These are phyloP conservation scores for Zootermopsis nevadensis DNA, from an alignment of 2,888 invertebrate genomes.

Conservation along the genomic window DNA sequence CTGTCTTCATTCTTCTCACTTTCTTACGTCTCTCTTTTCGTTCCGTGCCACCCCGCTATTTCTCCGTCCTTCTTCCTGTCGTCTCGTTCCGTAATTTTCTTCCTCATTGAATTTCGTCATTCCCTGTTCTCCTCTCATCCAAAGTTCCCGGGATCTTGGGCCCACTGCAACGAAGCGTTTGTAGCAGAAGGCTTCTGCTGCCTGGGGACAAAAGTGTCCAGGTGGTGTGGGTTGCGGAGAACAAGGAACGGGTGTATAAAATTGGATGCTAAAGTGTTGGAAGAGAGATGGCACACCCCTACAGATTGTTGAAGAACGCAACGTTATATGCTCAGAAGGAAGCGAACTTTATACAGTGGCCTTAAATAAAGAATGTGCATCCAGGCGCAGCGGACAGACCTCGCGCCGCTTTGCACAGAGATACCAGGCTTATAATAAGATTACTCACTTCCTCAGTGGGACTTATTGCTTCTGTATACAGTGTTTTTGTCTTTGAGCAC, in stretches of 20 bases:
- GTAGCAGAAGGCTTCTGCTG: not conserved
- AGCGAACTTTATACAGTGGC: not conserved
- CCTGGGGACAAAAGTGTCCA: not conserved
- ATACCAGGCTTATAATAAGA: not conserved
- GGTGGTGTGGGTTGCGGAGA: not conserved
- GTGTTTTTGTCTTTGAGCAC: not conserved
- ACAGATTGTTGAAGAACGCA: not conserved
- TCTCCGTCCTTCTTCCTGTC: not conserved
- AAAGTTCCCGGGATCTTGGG: not conserved
- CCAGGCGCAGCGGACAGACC: not conserved
- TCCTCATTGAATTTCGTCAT: constrained; percentile 17
- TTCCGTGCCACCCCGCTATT: not conserved
- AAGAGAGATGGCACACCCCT: not conserved
- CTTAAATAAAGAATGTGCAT: not conserved
- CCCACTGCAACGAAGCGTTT: not conserved
- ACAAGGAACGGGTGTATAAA: not conserved
- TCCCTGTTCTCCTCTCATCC: not conserved
- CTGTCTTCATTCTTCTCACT: not conserved
- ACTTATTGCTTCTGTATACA: not conserved
- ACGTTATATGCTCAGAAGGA: not conserved
- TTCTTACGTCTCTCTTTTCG: not conserved
- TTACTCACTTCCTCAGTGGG: not conserved
- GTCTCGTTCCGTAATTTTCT: constrained; percentile 15
- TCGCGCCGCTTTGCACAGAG: not conserved
- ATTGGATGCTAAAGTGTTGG: constrained; percentile 6